A percentile compares a stretch with the other conserved stretches of the same genome.
These are phyloP conservation scores for Xestobium rufovillosum DNA, from an alignment of 2,888 invertebrate genomes.

Conservation along the genomic window DNA sequence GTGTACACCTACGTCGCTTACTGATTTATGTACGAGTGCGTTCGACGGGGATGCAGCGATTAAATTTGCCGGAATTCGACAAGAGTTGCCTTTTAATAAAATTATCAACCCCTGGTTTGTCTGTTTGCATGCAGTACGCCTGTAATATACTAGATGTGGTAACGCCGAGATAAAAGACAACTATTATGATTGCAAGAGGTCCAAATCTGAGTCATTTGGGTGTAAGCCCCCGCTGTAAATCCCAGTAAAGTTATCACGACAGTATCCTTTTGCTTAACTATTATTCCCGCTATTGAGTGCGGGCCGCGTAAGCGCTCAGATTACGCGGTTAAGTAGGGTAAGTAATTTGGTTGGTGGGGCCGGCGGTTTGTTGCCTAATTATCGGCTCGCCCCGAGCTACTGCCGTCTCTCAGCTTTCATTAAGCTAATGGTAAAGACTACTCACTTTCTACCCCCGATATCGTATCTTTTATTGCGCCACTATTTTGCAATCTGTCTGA, in stretches of 20 bases:
- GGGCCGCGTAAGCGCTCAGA: constrained; percentile 33
- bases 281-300: constrained; percentile 34
- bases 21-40: too few species aligned
- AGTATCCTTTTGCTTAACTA: constrained; percentile 35
- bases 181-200: constrained; percentile 34
- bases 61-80: too few species aligned
- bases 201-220: constrained; percentile 32
- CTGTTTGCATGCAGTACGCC: too few species aligned
- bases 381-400: constrained; percentile 37
- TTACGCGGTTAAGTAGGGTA: constrained; percentile 41
- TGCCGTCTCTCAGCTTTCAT: constrained; percentile 37
- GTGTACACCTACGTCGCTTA: too few species aligned
- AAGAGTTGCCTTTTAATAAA: too few species aligned
- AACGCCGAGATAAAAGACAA: too few species aligned
- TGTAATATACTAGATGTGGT: too few species aligned
- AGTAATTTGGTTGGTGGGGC: constrained; percentile 39
- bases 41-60: too few species aligned
- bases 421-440: constrained; percentile 38
- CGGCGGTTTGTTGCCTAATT: constrained; percentile 42
- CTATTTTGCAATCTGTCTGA: too few species aligned
- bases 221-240: constrained; percentile 34
- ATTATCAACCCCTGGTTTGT: too few species aligned
- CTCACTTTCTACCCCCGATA: too few species aligned
- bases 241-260: constrained; percentile 33
- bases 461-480: too few species aligned